Conservation (phyloP, 2,888 invertebrate genomes). For the Lacanobia wlatinum region DNA sequence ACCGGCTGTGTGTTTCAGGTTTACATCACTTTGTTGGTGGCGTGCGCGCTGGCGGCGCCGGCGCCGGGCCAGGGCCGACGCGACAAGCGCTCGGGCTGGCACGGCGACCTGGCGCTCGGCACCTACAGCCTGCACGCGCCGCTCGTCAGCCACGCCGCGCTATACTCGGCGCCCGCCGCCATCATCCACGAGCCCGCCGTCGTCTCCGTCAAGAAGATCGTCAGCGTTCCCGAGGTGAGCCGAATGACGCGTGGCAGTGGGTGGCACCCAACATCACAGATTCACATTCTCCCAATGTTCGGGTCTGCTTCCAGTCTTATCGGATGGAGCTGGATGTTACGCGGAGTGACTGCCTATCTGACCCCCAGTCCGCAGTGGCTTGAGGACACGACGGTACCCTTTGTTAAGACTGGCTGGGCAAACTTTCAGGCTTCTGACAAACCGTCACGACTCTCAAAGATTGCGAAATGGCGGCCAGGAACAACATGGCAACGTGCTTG, state of each 20-base stretch:
- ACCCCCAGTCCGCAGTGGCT: no score
- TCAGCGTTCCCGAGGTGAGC: conserved; percentile 77
- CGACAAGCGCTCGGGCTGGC: conserved; percentile 69
- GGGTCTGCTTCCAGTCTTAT: neutral
- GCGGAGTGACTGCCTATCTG: neutral
- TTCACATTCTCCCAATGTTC: no score
- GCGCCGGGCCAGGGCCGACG: conserved; percentile 62
- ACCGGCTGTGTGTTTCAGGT: conserved; percentile 57
- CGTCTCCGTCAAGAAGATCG: conserved; percentile 73
- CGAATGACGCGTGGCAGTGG: neutral
- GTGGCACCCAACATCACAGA: no score
- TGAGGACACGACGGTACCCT: no score
- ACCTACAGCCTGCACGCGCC: conserved; percentile 49
- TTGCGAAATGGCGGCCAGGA: no score
- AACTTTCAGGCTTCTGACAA: no score
- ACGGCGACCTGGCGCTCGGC: conserved; percentile 1
- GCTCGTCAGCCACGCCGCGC: conserved; percentile 48
- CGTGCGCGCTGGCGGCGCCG: conserved; percentile 68
- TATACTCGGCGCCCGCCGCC: conserved; percentile 49
- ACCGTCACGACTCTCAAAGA: no score
- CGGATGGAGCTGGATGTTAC: neutral
- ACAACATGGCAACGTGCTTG: no score
- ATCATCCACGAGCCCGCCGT: conserved; percentile 67
- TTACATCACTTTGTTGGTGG: conserved; percentile 70
- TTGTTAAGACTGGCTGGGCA: no score